Base-by-base conservation (phyloP, 2,113 vertebrate genomes). In the Sitta europaea region DNA sequence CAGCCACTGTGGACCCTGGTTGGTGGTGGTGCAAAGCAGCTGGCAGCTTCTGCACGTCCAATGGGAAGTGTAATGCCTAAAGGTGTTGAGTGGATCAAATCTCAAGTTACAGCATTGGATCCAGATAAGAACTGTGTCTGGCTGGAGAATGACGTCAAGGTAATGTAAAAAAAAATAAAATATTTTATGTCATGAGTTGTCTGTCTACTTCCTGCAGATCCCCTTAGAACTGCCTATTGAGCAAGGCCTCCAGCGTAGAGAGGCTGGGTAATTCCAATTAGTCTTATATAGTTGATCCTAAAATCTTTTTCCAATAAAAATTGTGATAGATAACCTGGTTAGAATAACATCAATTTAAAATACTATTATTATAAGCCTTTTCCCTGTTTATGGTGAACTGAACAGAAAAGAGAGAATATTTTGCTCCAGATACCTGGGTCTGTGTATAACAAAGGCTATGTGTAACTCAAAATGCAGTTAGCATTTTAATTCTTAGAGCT, bases 1-100 rank as follows among this genome's bases (percentile, higher is more conserved):
- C 99, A 99, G 97, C 99, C 99, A 0, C 96, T 99, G 68, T 99
- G 99, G 99, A 99, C 99, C 0, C 96, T 99, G 72, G 99, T 99
- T 71, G 99, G 99, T 3, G 99, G 98, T 36, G 99, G 99, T 20
- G 99, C 99, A 42, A 99, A 99, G 94, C 97, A 84, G 15, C 18
- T 99, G 25, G 95, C 92, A 21, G 86, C 96, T 2, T 99, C 99
- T 5, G 98, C 96, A 2, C 98, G 98, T 5, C 53, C 98, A 22
- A 99, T 98, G 9, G 97, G 82, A 2, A 99, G 97, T 2, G 96
- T 99, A 27, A 98, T 99, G 31, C 99, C 99, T 1, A 96, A 98
- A 27, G 99, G 99, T 29, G 98, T 99, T 20, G 98, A 98, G 61
- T 99, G 99, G 99, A 98, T 99, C 97, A 98, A 98, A 94, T 98